Percentiles rank a stretch among this genome's conserved stretches.
Evolutionary conservation across 2,888 invertebrate genomes (phyloP).

Genomic region (Agonum fuliginosum): DNA sequence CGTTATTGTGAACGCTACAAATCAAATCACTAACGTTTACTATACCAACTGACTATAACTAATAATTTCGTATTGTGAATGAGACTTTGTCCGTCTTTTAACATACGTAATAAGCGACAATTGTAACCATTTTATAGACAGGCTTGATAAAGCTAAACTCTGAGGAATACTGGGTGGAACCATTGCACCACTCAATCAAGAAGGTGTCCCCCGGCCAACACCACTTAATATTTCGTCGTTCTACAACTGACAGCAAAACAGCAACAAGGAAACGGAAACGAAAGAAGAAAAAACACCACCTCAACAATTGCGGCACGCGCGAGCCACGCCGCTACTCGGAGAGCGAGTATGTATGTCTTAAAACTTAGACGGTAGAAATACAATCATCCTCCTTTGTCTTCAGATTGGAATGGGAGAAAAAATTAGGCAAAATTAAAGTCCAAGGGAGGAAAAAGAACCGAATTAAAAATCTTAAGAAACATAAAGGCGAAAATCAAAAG

Average conservation of each 20-base stretch:
- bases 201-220: constrained; percentile 75
- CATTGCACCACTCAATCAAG: constrained; percentile 75
- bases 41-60: too few relatives aligned
- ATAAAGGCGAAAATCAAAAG: constrained; percentile 70
- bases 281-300: constrained; percentile 74
- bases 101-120: too few relatives aligned
- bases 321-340: constrained; percentile 75
- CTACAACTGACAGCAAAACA: constrained; percentile 75
- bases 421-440: constrained; percentile 73
- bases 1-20: too few relatives aligned
- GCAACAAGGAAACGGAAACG: constrained; percentile 69
- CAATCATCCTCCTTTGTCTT: not conserved
- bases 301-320: constrained; percentile 76
- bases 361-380: too few relatives aligned
- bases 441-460: constrained; percentile 71
- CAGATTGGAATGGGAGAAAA: constrained; percentile 78
- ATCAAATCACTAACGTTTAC: too few relatives aligned
- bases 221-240: constrained; percentile 82
- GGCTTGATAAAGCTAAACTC: constrained; percentile 80
- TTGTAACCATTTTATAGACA: constrained; percentile 73
- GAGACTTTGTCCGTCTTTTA: too few relatives aligned
- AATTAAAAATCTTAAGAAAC: constrained; percentile 69
- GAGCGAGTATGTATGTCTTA: constrained; percentile 69
- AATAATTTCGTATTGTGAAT: too few relatives aligned
- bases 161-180: constrained; percentile 84